Percentiles rank a stretch among this genome's conserved stretches.
Evolutionary conservation across 2,797 vertebrate species (phyloP).

Genomic region (Brachymystax lenok): DNA sequence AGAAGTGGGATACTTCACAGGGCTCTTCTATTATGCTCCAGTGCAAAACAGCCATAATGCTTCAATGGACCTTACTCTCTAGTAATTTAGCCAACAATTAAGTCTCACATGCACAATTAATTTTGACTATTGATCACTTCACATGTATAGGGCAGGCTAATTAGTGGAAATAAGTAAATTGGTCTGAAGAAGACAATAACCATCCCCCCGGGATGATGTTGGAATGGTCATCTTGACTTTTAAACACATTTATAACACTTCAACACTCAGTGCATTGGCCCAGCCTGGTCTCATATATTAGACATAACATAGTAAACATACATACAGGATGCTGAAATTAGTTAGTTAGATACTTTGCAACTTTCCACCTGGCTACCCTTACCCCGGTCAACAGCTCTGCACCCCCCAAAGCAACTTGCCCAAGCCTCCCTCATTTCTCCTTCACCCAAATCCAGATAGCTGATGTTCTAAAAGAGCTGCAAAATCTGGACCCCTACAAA

Average conservation of each 20-base stretch:
- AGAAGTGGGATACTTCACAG: not conserved
- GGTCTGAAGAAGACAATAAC: not conserved
- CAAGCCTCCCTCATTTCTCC: too few species aligned
- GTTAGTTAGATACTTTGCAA: too few species aligned
- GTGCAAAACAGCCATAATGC: not conserved
- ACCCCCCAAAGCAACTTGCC: too few species aligned
- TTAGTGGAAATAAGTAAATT: not conserved
- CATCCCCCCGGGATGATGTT: not conserved
- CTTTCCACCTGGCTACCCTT: too few species aligned
- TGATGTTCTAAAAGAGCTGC: too few species aligned
- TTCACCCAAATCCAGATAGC: too few species aligned
- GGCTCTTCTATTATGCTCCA: not conserved
- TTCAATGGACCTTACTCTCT: not conserved
- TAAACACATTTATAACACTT: not conserved
- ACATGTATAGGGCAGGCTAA: too few species aligned
- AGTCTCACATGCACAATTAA: not conserved
- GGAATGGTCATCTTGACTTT: not conserved
- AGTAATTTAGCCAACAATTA: not conserved
- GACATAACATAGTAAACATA: too few species aligned
- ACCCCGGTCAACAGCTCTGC: too few species aligned
- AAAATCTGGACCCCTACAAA: too few species aligned
- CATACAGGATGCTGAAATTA: too few species aligned
- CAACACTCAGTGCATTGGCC: not conserved
- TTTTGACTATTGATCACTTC: not conserved
- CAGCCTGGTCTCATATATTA: too few species aligned